A percentile compares a stretch with the other conserved stretches of the same genome.
Evolutionary conservation across 2,113 vertebrate genomes (phyloP).

Genomic region (Shinisaurus crocodilurus): DNA sequence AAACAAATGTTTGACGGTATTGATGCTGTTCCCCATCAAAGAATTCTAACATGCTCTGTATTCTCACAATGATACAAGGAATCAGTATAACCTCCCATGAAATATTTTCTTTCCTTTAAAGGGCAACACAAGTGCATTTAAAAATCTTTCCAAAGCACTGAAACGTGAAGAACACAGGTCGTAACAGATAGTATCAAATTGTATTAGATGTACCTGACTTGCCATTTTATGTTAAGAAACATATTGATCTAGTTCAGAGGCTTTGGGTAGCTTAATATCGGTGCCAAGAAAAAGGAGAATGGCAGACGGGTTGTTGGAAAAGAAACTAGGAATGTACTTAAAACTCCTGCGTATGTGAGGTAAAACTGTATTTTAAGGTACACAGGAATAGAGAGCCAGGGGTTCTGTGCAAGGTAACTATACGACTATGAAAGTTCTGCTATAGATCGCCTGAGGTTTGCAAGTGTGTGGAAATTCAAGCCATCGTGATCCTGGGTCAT

Average conservation of each 20-base stretch:
- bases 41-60: not conserved
- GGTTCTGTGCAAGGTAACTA: not conserved
- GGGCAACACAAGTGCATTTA: not conserved
- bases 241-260: not conserved
- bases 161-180: not conserved
- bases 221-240: not conserved
- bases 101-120: slow-evolving; percentile 4
- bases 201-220: not conserved
- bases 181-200: not conserved
- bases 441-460: not conserved
- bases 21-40: not conserved
- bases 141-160: not conserved
- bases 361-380: not conserved
- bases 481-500: not conserved
- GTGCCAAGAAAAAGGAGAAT: slow-evolving; percentile 4
- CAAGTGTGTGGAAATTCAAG: not conserved
- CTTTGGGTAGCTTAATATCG: not conserved
- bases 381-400: too few species aligned
- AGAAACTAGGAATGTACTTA: not conserved
- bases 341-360: not conserved
- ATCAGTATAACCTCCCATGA: accelerated
- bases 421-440: not conserved
- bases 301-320: not conserved
- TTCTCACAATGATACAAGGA: not conserved
- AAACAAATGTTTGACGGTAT: not conserved